Percentiles rank a stretch among this genome's conserved stretches.
Evolutionary conservation across 2,888 invertebrate genomes (phyloP).

Genomic region (Drosophila helvetica): DNA sequence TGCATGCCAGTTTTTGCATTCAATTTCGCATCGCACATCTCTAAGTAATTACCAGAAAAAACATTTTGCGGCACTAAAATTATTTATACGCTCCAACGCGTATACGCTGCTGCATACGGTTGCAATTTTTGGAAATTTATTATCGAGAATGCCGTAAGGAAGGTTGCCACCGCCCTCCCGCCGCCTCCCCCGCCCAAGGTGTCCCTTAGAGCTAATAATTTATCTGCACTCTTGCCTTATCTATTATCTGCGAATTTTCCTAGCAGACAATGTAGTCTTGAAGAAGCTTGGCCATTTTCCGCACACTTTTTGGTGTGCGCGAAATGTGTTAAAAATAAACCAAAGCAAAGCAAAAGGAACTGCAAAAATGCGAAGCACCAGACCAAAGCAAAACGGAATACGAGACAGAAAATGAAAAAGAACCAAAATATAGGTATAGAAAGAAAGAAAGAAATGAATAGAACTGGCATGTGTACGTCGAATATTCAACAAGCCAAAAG

Average conservation of each 20-base stretch:
- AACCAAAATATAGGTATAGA: too few relatives aligned
- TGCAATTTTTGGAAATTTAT: slow-evolving; percentile 19
- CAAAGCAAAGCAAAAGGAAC: slow-evolving; percentile 43
- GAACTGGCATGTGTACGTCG: slow-evolving; percentile 15
- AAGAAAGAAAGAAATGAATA: slow-evolving; percentile 12
- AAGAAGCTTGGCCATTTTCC: slow-evolving; percentile 29
- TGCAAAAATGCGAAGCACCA: slow-evolving; percentile 54
- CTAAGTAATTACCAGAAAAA: slow-evolving; percentile 45
- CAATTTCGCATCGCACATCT: slow-evolving; percentile 29
- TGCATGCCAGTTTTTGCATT: slow-evolving; percentile 7
- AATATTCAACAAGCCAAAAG: slow-evolving; percentile 24
- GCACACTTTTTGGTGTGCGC: background rate
- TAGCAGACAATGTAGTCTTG: slow-evolving; percentile 34
- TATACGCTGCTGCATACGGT: background rate
- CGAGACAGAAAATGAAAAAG: slow-evolving; percentile 7
- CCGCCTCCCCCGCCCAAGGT: too few relatives aligned
- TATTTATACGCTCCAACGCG: slow-evolving; percentile 13
- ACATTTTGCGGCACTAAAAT: slow-evolving; percentile 5
- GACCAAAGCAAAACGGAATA: slow-evolving; percentile 58
- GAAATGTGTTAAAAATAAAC: slow-evolving; percentile 57
- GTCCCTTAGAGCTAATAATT: background rate
- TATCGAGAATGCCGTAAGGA: background rate
- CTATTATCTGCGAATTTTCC: slow-evolving; percentile 20
- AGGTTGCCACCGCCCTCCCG: background rate
- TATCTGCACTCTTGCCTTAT: background rate